Evolutionary conservation across 2,888 invertebrate genomes (phyloP), one percentile per base, ranked within the genome.

Genomic region (Heliothis peltigera): DNA sequence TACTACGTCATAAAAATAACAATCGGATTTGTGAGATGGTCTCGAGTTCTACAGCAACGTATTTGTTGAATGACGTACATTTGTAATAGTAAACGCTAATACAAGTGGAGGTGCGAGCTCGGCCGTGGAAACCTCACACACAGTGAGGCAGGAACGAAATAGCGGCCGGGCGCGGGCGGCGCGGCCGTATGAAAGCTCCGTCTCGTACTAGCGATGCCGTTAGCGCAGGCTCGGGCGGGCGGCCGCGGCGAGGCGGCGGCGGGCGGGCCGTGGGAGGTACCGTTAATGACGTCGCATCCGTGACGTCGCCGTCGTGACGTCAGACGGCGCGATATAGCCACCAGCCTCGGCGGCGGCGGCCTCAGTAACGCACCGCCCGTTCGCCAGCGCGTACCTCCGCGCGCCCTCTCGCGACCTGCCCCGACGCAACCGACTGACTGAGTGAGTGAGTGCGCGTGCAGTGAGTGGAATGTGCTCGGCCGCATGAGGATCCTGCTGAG

Each of bases 401-500:
- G 91, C 89, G 88, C 87, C 87, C 86, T 88, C 87, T 89, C 89
- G 92, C 87, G 88, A 88, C 80, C 82, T 84, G 83, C 84, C 84
- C 83, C 83, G 84, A 85, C 84, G 81, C 85, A 87, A 85, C 85
- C 88, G 88, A 87, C 90, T 84, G 87, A 88, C 89, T 84, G 88
- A 91, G 93, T 93, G 92, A 91, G 91, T 93, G 93, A 90, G 93
- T 92, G 93, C 93, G 94, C 93, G 93, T 93, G 86, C 89, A 94
- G 94, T 94, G 94, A 93, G 92, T 94, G 94, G 92, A 92, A 93
- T 94, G 95, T 94, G 93, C 92, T 89, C 82, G 87, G 90, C 94
- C 95, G 95, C 92, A 95, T 95, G 95, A 95, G 95, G 95, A 95
- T 95, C 95, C 94, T 95, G 91, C 91, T 95, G 77, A 95, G 95